Base-by-base conservation (phyloP, 2,113 vertebrate species). In the Chaetops frenatus region DNA sequence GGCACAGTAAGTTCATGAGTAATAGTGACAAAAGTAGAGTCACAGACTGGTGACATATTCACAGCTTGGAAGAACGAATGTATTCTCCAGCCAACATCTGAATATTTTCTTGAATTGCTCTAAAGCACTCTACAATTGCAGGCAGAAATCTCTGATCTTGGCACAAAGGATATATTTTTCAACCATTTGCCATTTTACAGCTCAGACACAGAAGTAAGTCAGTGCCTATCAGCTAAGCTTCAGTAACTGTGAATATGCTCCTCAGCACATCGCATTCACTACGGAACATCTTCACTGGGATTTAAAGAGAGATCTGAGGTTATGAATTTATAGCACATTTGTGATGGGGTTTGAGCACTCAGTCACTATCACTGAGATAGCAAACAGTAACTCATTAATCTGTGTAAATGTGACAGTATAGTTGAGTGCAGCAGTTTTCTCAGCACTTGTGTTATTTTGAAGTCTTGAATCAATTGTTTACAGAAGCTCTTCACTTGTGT, bases 401-500 rank as follows among this genome's bases (percentile, higher is more conserved):
- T 64, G 62, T 9, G 2, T 33, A 70, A 88, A 86, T 14, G 40
- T 24, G 72, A 78, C 69, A 88, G 67, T 22, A 27, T 2, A 86
- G 74, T 73, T 38, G 76, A 94, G 79, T n/a, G 67, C 67, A 92
- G 73, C 10, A 61, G 64, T 73, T 87, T 91, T 81, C 88, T 83
- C 83, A 70, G 81, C 91, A 94, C 94, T 95, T 72, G 62, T 35
- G 73, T 74, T 88, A 86, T 71, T 96, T 86, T 95, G 81, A 93
- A 81, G 93, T 92, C 70, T 92, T 65, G 88, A 83, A 65, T 58
- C 86, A 90, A 94, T 40, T 96, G 93, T 94, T 96, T 96, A 95
- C 77, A 95, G 73, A 95, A 94, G 91, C 86, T 96, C 94, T 97
- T 96, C 91, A 84, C 77, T 95, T 89, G 53, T 95, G 84, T 89